These are phyloP conservation scores for Aleiodes alternator DNA, from an alignment of 2,888 invertebrate genomes.

Conservation along the genomic window DNA sequence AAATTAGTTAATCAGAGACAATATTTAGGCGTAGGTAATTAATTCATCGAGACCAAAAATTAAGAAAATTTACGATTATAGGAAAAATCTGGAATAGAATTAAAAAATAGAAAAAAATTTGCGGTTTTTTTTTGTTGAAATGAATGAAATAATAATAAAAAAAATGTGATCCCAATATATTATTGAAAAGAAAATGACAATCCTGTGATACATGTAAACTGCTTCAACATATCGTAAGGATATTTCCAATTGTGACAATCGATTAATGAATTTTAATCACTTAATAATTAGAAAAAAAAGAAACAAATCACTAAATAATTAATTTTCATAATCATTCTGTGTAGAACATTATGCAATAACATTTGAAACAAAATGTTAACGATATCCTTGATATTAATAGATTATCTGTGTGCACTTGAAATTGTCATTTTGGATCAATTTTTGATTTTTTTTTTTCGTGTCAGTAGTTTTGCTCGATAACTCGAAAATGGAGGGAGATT, in stretches of 20 bases:
- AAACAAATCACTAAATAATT: constrained; percentile 13
- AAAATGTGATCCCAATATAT: constrained; percentile 62
- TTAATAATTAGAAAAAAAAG: neutral
- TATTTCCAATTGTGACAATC: constrained; percentile 53
- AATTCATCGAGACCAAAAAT: constrained; percentile 72
- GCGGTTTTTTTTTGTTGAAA: neutral
- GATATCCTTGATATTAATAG: neutral
- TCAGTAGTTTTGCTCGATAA: too few species aligned
- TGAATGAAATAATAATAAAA: constrained; percentile 31
- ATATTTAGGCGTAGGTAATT: constrained; percentile 72
- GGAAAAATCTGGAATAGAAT: constrained; percentile 52
- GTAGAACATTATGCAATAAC: constrained; percentile 38
- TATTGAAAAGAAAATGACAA: constrained; percentile 65
- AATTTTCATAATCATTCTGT: constrained; percentile 32
- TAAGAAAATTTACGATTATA: constrained; percentile 65
- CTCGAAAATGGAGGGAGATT: too few species aligned
- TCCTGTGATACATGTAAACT: constrained; percentile 68
- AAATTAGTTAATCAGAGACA: constrained; percentile 65
- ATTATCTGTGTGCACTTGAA: neutral
- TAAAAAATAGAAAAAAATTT: constrained; percentile 29
- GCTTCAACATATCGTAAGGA: constrained; percentile 69
- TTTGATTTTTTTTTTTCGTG: too few species aligned
- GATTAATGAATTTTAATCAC: constrained; percentile 44
- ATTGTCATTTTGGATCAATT: neutral
- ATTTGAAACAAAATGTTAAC: constrained; percentile 11